Percentiles rank a stretch among this genome's conserved stretches.
Conservation (phyloP, 2,113 vertebrate genomes). For the Numenius arquata region DNA sequence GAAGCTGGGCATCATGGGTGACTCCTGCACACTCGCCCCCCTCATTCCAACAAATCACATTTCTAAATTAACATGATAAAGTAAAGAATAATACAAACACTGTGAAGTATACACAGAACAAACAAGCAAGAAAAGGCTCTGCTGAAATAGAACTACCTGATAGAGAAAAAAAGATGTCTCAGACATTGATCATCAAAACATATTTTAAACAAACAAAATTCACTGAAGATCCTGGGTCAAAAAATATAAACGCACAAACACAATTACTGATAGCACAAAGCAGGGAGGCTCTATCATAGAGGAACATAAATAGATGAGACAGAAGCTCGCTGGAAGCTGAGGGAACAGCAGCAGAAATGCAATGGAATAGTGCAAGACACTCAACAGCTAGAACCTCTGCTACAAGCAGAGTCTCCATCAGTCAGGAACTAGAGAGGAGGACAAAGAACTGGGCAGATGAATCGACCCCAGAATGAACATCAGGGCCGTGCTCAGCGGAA, state of each 20-base stretch:
- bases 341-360: background rate
- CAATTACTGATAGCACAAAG: background rate
- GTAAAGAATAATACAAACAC: background rate
- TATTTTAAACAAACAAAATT: background rate
- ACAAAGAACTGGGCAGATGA: background rate
- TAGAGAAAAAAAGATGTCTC: background rate
- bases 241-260: background rate
- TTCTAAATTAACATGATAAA: background rate
- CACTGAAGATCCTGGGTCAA: background rate
- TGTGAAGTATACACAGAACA: background rate
- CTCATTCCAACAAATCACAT: background rate
- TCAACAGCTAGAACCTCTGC: background rate
- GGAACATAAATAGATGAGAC: background rate
- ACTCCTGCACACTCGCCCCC: background rate
- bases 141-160: background rate
- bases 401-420: background rate
- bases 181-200: background rate
- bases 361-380: background rate
- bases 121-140: background rate
- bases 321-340: background rate
- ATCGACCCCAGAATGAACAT: background rate
- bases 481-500: background rate
- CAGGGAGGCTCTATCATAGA: background rate
- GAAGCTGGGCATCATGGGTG: background rate
- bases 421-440: background rate